A percentile compares a stretch with the other conserved stretches of the same genome.
Evolutionary conservation across 2,888 invertebrate genomes (phyloP).

Genomic region (Caenorhabditis uteleia): DNA sequence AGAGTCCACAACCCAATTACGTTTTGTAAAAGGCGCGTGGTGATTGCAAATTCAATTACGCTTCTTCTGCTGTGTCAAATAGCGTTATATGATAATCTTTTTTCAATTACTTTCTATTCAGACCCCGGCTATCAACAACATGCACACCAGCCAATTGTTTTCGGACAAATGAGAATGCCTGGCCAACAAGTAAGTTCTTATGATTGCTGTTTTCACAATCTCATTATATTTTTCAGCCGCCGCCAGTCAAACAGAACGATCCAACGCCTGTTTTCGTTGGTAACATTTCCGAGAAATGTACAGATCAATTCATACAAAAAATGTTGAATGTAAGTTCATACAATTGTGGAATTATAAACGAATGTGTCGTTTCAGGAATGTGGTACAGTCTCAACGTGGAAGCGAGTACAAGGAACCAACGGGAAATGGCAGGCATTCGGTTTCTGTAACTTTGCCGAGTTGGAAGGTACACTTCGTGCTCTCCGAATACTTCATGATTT

Average conservation of each 20-base stretch:
- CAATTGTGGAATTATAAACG: constrained; percentile 1
- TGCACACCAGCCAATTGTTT: constrained; percentile 28
- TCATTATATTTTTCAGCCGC: background rate
- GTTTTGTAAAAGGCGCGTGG: no score
- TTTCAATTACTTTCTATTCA: no score
- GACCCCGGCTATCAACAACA: no score
- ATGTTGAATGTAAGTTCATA: constrained; percentile 76
- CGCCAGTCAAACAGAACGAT: background rate
- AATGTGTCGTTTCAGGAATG: constrained; percentile 76
- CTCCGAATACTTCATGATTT: constrained; percentile 88
- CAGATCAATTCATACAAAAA: constrained; percentile 91
- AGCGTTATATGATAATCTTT: background rate
- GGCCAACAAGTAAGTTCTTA: constrained; percentile 17
- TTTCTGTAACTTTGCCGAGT: constrained; percentile 94
- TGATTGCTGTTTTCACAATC: background rate
- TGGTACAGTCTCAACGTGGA: constrained; percentile 94
- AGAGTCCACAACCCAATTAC: no score
- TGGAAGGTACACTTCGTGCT: constrained; percentile 91
- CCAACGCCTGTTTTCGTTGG: constrained; percentile 93
- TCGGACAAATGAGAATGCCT: constrained; percentile 38
- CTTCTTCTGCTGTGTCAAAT: background rate
- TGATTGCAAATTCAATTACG: no score
- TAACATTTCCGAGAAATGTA: constrained; percentile 91
- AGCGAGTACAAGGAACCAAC: constrained; percentile 83
- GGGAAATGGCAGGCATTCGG: constrained; percentile 79